These are phyloP conservation scores for Abscondita cerata DNA, from an alignment of 2,888 invertebrate genomes.

Conservation along the genomic window DNA sequence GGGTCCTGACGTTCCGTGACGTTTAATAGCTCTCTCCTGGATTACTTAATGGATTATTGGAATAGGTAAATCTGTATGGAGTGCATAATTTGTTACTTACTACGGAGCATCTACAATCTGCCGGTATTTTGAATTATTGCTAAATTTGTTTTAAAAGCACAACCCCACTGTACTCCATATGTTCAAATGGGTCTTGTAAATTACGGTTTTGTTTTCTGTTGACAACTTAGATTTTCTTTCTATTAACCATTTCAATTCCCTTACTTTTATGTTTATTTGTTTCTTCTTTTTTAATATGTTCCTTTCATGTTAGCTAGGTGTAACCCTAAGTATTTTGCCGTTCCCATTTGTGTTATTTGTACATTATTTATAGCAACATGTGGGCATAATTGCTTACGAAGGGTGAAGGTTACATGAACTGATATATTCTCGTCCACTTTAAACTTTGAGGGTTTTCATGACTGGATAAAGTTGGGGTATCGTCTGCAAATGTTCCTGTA, in stretches of 20 bases:
- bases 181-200: not conserved
- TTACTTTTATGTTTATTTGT: too few relatives aligned
- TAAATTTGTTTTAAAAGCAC: not conserved
- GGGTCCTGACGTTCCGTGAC: not conserved
- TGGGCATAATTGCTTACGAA: not conserved
- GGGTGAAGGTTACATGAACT: not conserved
- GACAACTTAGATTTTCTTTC: not conserved
- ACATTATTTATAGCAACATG: not conserved
- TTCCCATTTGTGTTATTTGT: not conserved
- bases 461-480: too few relatives aligned
- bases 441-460: too few relatives aligned
- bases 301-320: not conserved
- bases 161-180: not conserved
- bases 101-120: slow-evolving; percentile 7
- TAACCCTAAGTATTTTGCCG: not conserved
- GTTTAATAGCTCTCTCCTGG: not conserved
- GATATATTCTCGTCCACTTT: not conserved
- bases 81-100: not conserved
- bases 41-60: slow-evolving; percentile 1
- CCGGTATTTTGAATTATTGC: not conserved
- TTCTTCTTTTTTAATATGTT: slow-evolving; percentile 1
- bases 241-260: not conserved
- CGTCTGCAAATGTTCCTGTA: too few relatives aligned
- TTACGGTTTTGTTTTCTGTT: not conserved
- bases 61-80: not conserved